Base-by-base conservation (phyloP, 2,797 vertebrate genomes). In the Sciurus carolinensis region DNA sequence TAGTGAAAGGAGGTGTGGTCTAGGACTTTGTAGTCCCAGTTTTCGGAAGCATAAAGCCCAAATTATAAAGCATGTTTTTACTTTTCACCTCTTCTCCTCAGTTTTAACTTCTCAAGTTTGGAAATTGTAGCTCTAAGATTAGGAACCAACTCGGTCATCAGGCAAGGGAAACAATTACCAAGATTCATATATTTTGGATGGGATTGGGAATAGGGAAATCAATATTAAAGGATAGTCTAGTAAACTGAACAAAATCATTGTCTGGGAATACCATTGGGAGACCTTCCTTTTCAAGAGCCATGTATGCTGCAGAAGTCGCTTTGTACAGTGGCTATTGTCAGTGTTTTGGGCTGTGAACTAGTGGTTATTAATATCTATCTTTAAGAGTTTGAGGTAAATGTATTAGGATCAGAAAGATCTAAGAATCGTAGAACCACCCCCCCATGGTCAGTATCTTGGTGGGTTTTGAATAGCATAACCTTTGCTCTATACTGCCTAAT, bases 81-180 rank as follows among this genome's bases (percentile, higher is more conserved):
- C 30, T 90, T 17, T 88, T 12, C 18, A 17, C 42, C 76, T 39
- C 7, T 88, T 89, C 33, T 88, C 13, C n/a, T 18, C 22, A 67
- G n/a, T 66, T 59, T 59, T 24, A 59, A 59, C 22, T 91, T 92
- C 95, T 57, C 64, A 96, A 90, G 30, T 91, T 91, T 95, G 57
- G 52, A 67, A 95, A 50, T 93, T 81, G 5, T 33, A 94, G 67
- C 39, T 89, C 28, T 87, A 81, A 80, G 28, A 73, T 90, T 87
- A 73, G 85, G 47, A 97, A 69, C 44, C 10, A 85, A 33, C 26
- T 73, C 90, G 39, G 12, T 87, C 47, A 83, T 82, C 42, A 69
- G n/a, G 9, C 80, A 91, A 42, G 33, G 66, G 36, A 94, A 87
- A 10, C 9, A 72, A n/a, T 57, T 42, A 90, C 11, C 52, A 93